Evolutionary conservation across 2,113 vertebrate species (phyloP).

Genomic region (Cairina moschata): DNA sequence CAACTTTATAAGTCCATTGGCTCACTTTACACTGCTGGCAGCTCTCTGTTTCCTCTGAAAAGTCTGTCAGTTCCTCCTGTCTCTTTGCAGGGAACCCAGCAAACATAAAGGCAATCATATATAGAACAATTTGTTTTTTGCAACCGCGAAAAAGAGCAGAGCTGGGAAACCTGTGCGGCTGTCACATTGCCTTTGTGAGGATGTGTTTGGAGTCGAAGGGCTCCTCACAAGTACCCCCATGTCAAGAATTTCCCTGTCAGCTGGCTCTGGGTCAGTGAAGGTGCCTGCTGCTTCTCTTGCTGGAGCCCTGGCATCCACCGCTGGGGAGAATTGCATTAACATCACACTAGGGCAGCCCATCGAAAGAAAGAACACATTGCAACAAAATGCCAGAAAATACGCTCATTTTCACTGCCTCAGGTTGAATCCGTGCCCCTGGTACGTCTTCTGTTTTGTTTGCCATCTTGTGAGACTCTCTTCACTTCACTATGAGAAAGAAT

Average conservation of each 20-base stretch:
- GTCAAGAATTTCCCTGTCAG: neutral
- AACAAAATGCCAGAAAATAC: neutral
- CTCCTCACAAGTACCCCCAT: neutral
- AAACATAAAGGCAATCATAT: rapidly evolving
- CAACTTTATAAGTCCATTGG: neutral
- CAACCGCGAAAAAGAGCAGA: neutral
- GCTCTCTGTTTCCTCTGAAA: neutral
- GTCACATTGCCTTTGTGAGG: neutral
- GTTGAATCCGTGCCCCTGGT: neutral
- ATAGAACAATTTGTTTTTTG: neutral
- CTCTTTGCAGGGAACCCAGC: neutral
- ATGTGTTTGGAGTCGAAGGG: neutral
- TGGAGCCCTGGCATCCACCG: neutral
- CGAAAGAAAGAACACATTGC: neutral
- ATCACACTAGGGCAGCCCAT: neutral
- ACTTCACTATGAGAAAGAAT: slow-evolving; percentile 37
- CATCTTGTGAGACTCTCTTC: slow-evolving; percentile 25
- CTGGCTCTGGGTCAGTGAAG: neutral
- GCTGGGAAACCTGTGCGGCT: neutral
- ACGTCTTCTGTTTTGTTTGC: slow-evolving; percentile 10
- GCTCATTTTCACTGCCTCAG: neutral
- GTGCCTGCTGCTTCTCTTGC: neutral
- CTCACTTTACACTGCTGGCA: neutral
- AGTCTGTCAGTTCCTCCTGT: neutral
- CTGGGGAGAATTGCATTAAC: neutral